phyloP scores from a whole-genome alignment of 1,140 invertebrate species.

The Trichonephila clavipes region DNA sequence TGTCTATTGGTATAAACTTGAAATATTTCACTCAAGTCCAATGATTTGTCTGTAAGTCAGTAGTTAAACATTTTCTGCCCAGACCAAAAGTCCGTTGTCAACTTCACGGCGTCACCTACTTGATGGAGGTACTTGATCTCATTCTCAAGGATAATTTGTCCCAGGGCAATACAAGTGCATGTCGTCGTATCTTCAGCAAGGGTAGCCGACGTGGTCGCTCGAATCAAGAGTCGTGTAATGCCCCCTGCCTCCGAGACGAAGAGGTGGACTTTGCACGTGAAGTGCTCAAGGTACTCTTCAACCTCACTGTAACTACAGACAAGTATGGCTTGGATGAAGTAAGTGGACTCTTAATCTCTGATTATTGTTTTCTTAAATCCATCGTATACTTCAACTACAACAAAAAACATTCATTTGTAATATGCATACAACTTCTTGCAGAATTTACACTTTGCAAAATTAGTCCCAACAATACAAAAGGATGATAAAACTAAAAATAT shows the following conservation, averaged over 20 bases:
- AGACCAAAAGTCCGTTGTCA: constrained; percentile 88
- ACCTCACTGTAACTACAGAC: constrained; percentile 86
- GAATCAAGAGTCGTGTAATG: constrained; percentile 21
- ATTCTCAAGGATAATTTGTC: constrained; percentile 83
- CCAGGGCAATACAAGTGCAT: constrained; percentile 79
- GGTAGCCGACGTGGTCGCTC: constrained; percentile 48
- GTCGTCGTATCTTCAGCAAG: constrained; percentile 69
- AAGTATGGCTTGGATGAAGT: constrained; percentile 82
- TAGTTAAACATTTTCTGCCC: constrained; percentile 42
- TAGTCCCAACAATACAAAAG: no score
- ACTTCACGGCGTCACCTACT: constrained; percentile 89
- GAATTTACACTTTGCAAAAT: no score
- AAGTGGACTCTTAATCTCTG: not conserved
- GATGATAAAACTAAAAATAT: no score
- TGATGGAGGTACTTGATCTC: constrained; percentile 90
- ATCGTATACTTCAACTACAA: no score
- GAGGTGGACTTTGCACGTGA: constrained; percentile 89
- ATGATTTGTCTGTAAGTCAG: not conserved
- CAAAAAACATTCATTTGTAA: no score
- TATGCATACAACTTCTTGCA: no score
- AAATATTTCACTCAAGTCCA: no score
- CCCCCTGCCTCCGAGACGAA: constrained; percentile 82
- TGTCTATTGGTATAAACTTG: no score
- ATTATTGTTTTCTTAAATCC: not conserved
- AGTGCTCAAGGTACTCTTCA: constrained; percentile 94